Evolutionary conservation across 1,140 invertebrate species (phyloP), one percentile per base, ranked within the genome.

Genomic region (Aplysia californica): DNA sequence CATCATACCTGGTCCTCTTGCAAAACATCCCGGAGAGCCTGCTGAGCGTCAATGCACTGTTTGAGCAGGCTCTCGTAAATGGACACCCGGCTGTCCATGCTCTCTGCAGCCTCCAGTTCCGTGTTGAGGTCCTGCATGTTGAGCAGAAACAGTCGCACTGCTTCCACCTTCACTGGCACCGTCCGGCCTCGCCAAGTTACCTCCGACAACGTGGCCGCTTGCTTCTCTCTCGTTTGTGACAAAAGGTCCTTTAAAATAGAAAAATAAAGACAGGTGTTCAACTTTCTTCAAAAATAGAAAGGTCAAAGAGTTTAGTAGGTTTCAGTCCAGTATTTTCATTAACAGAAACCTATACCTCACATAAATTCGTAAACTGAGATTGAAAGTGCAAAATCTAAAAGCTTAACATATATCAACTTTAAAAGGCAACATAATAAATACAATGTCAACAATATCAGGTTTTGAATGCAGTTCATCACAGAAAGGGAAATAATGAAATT

Each of bases 1-100:
- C n/a, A n/a, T n/a, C n/a, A n/a, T n/a, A n/a, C 92, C 38, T 94
- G 92, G 87, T 97, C 95, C 81, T 92, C 93, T 82, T 96, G 96
- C 21, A 96, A 93, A 72, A 95, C 93, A 77, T 98, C 96, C 65
- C 94, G 92, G 26, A 97, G 92, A 0, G 93, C 92, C 78, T 95
- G 94, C 64, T 98, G 94, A 68, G 96, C 95, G 90, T 99, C 98
- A 86, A 98, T 96, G 88, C 96, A 96, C 85, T 98, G 96, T 90
- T 98, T 97, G 5, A 99, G 90, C 77, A 97, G 93, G 79, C 95
- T 95, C 87, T 99, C 97, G 66, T 98, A 93, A 55, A 97, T 85
- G 35, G 89, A 87, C 31, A 90, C 79, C 71, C 89, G 89, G 73
- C 83, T 86, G 35, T 89, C 89, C 61, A 86, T 65, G n/a, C 75